Base-by-base conservation (phyloP, 2,797 vertebrate species). In the Cirrhinus mrigala region DNA sequence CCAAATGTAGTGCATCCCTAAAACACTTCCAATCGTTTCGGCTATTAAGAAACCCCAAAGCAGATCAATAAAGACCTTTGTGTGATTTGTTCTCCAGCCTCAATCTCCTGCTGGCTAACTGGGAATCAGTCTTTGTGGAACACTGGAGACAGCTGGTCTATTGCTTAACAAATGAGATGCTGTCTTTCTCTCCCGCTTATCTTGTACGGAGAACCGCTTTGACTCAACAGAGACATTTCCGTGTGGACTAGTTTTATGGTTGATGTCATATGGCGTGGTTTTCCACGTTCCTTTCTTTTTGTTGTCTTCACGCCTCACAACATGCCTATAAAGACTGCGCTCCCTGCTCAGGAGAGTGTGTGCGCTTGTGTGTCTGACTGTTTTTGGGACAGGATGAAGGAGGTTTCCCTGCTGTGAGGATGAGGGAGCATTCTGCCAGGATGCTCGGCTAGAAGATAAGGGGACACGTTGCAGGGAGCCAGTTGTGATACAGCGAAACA, bases 331-430 rank as follows among this genome's bases (percentile, higher is more conserved):
- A 33, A 50, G 37, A 78, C 64, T 10, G 33, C 3, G n/a, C 37
- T 68, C 60, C 60, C 71, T 44, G 4, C 37, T 75, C 69, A 86
- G 81, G 24, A 50, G 77, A 50, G 77, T 37, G 12, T 75, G 64
- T 78, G 50, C 70, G 66, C 48, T 64, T 64, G 46, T 37, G 40
- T 20, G 15, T 58, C 24, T 50, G 68, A 82, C 27, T 71, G 66
- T 71, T 71, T 79, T 86, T 90, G 92, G 92, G 93, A 90, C 89
- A 91, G 92, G 92, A 89, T 93, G 89, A 85, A 89, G 92, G 89
- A 91, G 90, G 89, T 89, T 64, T 90, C 92, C 93, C 9, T 60
- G 86, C 89, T 88, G 89, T 84, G 88, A 82, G 82, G 66, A 77
- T 78, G 69, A 60, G 29, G 29, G 58, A 74, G 15, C 62, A 60